phyloP scores from a whole-genome alignment of 2,113 vertebrate species.

The Ctenomys sociabilis region DNA sequence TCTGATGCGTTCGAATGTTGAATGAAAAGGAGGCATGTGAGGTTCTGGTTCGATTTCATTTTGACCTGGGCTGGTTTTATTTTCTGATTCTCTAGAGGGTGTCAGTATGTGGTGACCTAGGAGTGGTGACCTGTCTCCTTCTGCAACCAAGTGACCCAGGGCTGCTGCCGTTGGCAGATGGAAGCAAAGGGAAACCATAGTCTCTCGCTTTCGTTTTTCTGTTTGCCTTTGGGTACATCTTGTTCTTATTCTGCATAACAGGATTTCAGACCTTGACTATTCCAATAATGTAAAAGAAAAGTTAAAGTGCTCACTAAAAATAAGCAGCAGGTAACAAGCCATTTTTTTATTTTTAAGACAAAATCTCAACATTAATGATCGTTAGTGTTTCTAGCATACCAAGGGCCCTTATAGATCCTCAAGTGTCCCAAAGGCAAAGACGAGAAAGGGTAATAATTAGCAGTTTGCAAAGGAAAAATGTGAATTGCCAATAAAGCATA shows the following conservation, averaged over 20 bases:
- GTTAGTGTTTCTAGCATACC: not conserved
- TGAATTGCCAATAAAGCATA: not conserved
- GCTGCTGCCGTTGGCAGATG: not conserved
- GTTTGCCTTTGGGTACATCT: not conserved
- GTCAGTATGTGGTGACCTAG: not conserved
- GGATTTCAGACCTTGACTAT: not conserved
- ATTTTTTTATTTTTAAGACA: not conserved
- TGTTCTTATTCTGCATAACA: not conserved
- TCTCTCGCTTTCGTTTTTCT: not conserved
- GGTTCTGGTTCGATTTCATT: not conserved
- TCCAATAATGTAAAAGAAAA: not conserved
- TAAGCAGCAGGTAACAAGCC: slow-evolving; percentile 20
- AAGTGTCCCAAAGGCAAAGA: not conserved
- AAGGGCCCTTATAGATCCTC: slow-evolving; percentile 19
- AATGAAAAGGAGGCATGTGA: not conserved
- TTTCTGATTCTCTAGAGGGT: slow-evolving; percentile 9
- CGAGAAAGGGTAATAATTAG: not conserved
- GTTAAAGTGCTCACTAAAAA: not conserved
- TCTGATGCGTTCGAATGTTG: not conserved
- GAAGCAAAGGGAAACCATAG: not conserved
- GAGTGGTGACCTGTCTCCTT: not conserved
- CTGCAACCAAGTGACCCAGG: not conserved
- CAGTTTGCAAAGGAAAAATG: slow-evolving; percentile 23
- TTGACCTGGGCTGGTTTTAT: not conserved
- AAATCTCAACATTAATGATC: slow-evolving; percentile 5